A percentile compares a stretch with the other conserved stretches of the same genome.
Conservation (phyloP, 1,140 invertebrate species). For the Thaumetopoea pityocampa region DNA sequence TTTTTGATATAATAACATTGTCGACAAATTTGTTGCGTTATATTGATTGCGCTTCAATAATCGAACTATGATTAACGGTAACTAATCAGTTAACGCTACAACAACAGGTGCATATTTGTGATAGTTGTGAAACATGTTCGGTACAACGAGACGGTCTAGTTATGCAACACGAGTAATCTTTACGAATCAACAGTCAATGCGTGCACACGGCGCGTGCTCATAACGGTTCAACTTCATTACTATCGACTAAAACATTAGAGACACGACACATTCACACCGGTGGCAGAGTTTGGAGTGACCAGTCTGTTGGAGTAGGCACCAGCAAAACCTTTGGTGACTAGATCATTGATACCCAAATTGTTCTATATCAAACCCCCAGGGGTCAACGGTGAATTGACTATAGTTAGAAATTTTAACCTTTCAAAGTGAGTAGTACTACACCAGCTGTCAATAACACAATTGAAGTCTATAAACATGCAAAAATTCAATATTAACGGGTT, state of each 20-base stretch:
- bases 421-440: too few species aligned
- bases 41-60: constrained; percentile 1
- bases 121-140: constrained; percentile 40
- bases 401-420: too few species aligned
- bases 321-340: too few species aligned
- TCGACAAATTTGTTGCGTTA: constrained; percentile 5
- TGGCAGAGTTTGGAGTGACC: too few species aligned
- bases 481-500: too few species aligned
- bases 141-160: constrained; percentile 35
- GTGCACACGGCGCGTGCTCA: constrained; percentile 25
- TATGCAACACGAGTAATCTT: constrained; percentile 41
- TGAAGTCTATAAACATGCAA: too few species aligned
- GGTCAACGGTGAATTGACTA: too few species aligned
- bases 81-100: constrained; percentile 30
- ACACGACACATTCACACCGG: constrained; percentile 12
- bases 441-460: too few species aligned
- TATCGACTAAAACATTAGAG: constrained; percentile 33
- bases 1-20: neutral
- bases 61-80: constrained; percentile 19
- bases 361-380: too few species aligned
- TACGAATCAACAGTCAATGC: constrained; percentile 30
- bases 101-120: constrained; percentile 42
- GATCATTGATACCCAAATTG: too few species aligned
- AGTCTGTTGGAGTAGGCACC: too few species aligned
- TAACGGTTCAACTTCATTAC: constrained; percentile 37